phyloP scores from a whole-genome alignment of 2,888 invertebrate species.

The Hyalella azteca region DNA sequence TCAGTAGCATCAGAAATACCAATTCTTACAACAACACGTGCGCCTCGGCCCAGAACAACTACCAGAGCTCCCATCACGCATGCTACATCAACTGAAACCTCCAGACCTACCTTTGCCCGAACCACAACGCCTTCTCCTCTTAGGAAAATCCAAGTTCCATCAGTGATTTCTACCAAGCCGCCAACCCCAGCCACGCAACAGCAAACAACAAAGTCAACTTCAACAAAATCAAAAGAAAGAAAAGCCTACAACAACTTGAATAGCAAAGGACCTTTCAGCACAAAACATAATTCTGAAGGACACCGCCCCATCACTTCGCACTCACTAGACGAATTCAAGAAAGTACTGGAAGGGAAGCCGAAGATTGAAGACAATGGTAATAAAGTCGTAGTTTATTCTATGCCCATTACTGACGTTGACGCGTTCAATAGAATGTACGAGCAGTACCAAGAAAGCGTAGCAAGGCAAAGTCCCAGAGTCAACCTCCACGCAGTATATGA shows the following conservation, averaged over 20 bases:
- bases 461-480: conserved; percentile 37
- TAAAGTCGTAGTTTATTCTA: conserved; percentile 53
- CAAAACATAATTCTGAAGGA: not conserved
- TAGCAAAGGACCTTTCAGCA: conserved; percentile 18
- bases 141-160: not conserved
- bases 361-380: conserved; percentile 49
- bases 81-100: not conserved
- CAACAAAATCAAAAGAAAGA: conserved; percentile 20
- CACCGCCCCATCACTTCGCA: conserved; percentile 35
- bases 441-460: conserved; percentile 47
- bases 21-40: not conserved
- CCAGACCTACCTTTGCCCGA: not conserved
- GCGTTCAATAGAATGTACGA: conserved; percentile 56
- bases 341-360: conserved; percentile 45
- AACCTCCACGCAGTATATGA: conserved; percentile 41
- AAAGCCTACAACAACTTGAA: conserved; percentile 40
- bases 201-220: not conserved
- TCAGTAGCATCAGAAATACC: not conserved
- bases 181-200: conserved; percentile 37
- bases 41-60: conserved; percentile 29
- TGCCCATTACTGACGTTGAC: conserved; percentile 56
- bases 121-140: not conserved
- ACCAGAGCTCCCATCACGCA: conserved; percentile 23
- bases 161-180: not conserved
- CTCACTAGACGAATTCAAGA: conserved; percentile 51